Evolutionary conservation across 2,888 invertebrate genomes (phyloP), one percentile per base, ranked within the genome.

Genomic region (Daptonema setosum): DNA sequence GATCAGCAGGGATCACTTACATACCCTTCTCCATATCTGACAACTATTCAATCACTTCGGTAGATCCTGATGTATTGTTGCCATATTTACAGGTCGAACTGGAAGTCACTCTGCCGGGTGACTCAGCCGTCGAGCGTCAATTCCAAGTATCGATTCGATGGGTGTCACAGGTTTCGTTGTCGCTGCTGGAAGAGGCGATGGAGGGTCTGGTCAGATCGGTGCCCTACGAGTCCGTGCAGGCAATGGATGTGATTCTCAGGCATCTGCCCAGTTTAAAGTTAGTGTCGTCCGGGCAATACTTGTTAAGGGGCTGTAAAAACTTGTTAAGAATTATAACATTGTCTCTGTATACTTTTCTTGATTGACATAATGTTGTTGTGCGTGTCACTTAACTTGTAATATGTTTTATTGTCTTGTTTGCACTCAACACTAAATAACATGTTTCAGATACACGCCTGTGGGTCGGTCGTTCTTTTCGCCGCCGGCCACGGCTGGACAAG

Each of bases 391-490:
- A n/a, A n/a, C n/a, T n/a, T n/a, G n/a, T n/a, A n/a, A n/a, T n/a
- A n/a, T n/a, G n/a, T n/a, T n/a, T n/a, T n/a, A n/a, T n/a, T n/a
- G n/a, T n/a, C n/a, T n/a, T n/a, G n/a, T n/a, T n/a, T n/a, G n/a
- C n/a, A n/a, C n/a, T n/a, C n/a, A n/a, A n/a, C n/a, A n/a, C n/a
- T n/a, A n/a, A n/a, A n/a, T n/a, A n/a, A n/a, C n/a, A n/a, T n/a
- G 3, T 45, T n/a, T 45, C 61, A 76, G 75, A 30, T 99, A 99
- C 73, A 99, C 97, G 54, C 97, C 97, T 24, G 97, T 99, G 41
- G 97, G 97, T 26, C 80, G 97, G 59, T 95, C 95, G 64, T 99
- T 99, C 76, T 99, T 99, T 76, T 93, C 93, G 60, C 87, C 90
- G 26, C 95, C 95, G 90, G 63, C 11, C 43, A 50, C 45, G 22